A percentile compares a stretch with the other conserved stretches of the same genome.
phyloP scores from a whole-genome alignment of 2,888 invertebrate species.

The Nomada fucata region DNA sequence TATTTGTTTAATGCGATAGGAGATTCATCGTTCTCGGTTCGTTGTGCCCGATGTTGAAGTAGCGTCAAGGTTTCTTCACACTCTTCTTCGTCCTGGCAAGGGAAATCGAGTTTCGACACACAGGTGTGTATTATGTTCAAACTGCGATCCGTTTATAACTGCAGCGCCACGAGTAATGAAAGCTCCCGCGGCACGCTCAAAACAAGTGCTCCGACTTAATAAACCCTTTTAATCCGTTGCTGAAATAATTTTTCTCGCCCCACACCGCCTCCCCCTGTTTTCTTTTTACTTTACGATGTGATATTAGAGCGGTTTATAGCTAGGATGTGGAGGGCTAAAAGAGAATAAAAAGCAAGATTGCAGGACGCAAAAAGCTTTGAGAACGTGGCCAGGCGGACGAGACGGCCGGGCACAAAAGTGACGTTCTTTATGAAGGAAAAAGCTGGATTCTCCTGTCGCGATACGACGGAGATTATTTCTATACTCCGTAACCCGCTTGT shows the following conservation, averaged over 20 bases:
- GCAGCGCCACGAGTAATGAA: background rate
- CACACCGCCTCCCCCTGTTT: background rate
- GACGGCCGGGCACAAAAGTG: constrained; percentile 2
- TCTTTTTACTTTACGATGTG: background rate
- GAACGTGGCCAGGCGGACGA: constrained; percentile 11
- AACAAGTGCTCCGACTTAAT: background rate
- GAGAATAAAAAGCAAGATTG: constrained; percentile 12
- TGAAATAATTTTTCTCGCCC: background rate
- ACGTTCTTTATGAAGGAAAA: constrained; percentile 14
- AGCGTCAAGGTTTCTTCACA: constrained; percentile 24
- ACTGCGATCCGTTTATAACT: too few species aligned
- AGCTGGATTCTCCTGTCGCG: constrained; percentile 13
- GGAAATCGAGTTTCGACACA: constrained; percentile 31
- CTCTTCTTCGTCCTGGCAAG: constrained; percentile 6
- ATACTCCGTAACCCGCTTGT: constrained; percentile 8
- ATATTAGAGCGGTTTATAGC: background rate
- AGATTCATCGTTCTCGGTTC: constrained; percentile 18
- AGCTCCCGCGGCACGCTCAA: background rate
- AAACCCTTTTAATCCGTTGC: background rate
- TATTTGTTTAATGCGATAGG: background rate
- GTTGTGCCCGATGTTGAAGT: constrained; percentile 23
- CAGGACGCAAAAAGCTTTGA: constrained; percentile 26
- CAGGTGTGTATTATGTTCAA: background rate
- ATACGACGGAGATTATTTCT: constrained; percentile 36
- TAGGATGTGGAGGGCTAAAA: background rate